These are phyloP conservation scores for Podarcis raffonei DNA, from an alignment of 2,113 vertebrate species.

Conservation along the genomic window DNA sequence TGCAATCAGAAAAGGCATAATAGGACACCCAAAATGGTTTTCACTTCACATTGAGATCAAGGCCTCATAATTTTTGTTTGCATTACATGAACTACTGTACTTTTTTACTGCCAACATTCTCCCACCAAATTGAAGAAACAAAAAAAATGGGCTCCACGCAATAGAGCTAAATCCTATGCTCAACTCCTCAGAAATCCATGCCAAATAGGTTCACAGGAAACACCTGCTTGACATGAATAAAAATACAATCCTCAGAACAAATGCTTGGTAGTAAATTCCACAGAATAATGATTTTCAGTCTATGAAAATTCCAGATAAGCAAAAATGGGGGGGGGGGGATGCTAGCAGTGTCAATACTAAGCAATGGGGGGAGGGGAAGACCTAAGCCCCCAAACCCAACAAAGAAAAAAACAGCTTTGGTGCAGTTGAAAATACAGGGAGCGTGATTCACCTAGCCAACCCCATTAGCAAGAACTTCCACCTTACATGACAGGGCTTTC, in stretches of 20 bases:
- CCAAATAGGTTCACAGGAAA: not conserved
- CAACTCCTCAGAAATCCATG: not conserved
- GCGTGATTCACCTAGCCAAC: too few species aligned
- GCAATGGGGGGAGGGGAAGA: too few species aligned
- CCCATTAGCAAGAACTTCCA: too few species aligned
- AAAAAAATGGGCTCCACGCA: not conserved
- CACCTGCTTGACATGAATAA: not conserved
- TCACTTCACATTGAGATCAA: not conserved
- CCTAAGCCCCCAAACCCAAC: not conserved
- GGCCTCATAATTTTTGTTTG: not conserved
- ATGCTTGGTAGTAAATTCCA: not conserved
- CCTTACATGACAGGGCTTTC: too few species aligned
- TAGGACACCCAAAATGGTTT: not conserved
- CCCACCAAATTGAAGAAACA: not conserved
- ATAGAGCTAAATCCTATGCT: not conserved
- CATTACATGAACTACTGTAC: not conserved
- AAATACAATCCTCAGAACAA: not conserved
- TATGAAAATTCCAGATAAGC: not conserved
- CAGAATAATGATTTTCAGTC: not conserved
- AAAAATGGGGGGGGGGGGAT: not conserved
- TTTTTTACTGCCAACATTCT: not conserved
- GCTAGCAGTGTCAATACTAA: not conserved
- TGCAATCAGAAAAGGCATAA: conserved; percentile 2
- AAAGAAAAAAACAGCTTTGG: not conserved
- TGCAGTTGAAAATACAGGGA: not conserved